A percentile compares a stretch with the other conserved stretches of the same genome.
Conservation (phyloP, 2,888 invertebrate species). For the Hecatera dysodea region DNA sequence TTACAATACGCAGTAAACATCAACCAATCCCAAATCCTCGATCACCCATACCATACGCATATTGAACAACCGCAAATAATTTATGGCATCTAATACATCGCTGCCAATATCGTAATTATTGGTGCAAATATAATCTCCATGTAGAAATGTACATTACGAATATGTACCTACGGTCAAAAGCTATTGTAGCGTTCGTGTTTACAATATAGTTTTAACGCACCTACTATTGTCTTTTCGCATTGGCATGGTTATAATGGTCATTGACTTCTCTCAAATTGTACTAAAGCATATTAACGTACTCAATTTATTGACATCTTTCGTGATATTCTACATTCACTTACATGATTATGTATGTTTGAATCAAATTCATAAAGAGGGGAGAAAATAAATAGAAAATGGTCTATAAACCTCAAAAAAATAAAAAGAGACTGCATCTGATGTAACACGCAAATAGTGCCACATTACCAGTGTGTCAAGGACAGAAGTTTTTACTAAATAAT, state of each 20-base stretch:
- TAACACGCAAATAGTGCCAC: too few relatives aligned
- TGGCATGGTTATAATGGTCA: neutral
- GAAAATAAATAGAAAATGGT: too few relatives aligned
- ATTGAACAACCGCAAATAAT: slow-evolving; percentile 47
- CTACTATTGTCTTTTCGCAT: neutral
- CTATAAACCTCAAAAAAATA: too few relatives aligned
- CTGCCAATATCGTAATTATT: slow-evolving; percentile 56
- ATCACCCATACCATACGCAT: slow-evolving; percentile 29
- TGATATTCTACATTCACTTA: too few relatives aligned
- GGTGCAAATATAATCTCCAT: slow-evolving; percentile 39
- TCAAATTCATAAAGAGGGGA: too few relatives aligned
- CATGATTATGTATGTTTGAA: too few relatives aligned
- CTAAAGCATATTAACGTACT: neutral
- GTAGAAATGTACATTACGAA: slow-evolving; percentile 5
- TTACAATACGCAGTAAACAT: neutral
- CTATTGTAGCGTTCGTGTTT: slow-evolving; percentile 60
- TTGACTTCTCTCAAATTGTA: too few relatives aligned
- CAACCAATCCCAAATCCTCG: slow-evolving; percentile 11
- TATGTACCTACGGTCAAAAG: slow-evolving; percentile 35
- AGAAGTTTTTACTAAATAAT: too few relatives aligned
- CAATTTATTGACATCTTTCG: neutral
- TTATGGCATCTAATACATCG: slow-evolving; percentile 56
- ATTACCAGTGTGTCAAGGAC: too few relatives aligned
- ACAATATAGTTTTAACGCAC: slow-evolving; percentile 26
- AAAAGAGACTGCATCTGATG: too few relatives aligned